Conservation (phyloP, 2,113 vertebrate genomes). For the Mixornis gularis region DNA sequence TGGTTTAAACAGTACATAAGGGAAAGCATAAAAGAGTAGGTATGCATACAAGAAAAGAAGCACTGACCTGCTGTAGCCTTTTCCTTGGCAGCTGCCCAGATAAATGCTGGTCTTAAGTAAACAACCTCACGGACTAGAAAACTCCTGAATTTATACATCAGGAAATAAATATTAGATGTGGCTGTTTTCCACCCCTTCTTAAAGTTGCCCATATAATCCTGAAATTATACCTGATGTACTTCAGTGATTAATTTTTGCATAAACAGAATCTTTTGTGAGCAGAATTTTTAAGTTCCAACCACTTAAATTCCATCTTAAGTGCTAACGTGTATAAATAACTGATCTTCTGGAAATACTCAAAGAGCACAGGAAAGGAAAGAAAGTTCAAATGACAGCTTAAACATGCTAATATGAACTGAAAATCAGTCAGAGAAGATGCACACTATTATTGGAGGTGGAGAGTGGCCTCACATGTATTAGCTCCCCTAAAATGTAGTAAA, state of each 20-base stretch:
- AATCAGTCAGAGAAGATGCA: not conserved
- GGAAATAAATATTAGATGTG: slow-evolving; percentile 36
- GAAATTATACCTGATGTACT: slow-evolving; percentile 18
- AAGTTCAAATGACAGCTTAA: not conserved
- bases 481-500: not conserved
- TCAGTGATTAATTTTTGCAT: slow-evolving; percentile 20
- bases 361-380: not conserved
- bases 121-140: not conserved
- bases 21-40: slow-evolving; percentile 32
- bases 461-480: not conserved
- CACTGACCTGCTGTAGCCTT: not conserved
- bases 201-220: slow-evolving; percentile 17
- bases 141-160: slow-evolving; percentile 23
- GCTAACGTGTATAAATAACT: not conserved
- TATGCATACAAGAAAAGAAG: not conserved
- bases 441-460: not conserved
- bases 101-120: slow-evolving; percentile 5
- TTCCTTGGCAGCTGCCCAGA: not conserved
- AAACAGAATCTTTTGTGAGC: slow-evolving; percentile 2
- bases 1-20: not conserved
- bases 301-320: not conserved
- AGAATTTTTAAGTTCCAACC: not conserved
- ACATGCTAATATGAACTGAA: not conserved
- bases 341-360: slow-evolving; percentile 20
- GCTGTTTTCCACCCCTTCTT: not conserved